Evolutionary conservation across 2,888 invertebrate species (phyloP), one percentile per base, ranked within the genome.

Genomic region (Magallana nippona): DNA sequence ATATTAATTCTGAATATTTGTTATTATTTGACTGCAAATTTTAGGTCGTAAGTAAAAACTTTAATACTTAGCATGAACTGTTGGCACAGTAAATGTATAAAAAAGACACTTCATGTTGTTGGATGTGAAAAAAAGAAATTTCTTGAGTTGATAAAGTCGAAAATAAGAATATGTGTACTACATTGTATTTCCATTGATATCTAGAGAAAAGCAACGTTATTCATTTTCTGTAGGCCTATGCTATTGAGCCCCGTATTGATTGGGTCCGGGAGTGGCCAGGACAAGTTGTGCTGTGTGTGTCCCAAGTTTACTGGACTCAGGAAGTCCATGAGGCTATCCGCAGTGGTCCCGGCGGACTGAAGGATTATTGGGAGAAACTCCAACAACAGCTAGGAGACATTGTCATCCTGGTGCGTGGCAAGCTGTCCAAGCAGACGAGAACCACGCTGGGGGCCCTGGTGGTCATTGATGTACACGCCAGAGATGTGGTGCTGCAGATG

Each of bases 221-320:
- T 44, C 44, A 5, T 71, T 71, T 63, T 13, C 22, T 86, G 15
- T 71, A 94, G 93, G 94, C 94, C 1, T 94, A 94, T 86, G 89
- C 91, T 5, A 89, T 89, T 57, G 92, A 92, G 27, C 89, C 91
- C 5, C 90, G 98, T 82, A 95, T 95, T 5, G 95, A 95, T 44
- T 98, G 98, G 98, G 98, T 98, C 1, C 95, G 97, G 0, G 95
- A 96, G 77, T 98, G 98, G 98, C 98, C 98, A 0, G 98, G 98
- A 0, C 98, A 98, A 95, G 96, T 97, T 17, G 96, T 97, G 0
- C 96, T 98, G 94, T 96, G 96, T 89, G 94, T 94, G 10, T 94
- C 97, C 1, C 97, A 97, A 95, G 96, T 97, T 88, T 97, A 96
- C 93, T 98, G 98, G 98, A 97, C 97, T 2, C 94, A 95, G 1